Evolutionary conservation across 2,797 vertebrate genomes (phyloP).

Genomic region (Clamator glandarius): DNA sequence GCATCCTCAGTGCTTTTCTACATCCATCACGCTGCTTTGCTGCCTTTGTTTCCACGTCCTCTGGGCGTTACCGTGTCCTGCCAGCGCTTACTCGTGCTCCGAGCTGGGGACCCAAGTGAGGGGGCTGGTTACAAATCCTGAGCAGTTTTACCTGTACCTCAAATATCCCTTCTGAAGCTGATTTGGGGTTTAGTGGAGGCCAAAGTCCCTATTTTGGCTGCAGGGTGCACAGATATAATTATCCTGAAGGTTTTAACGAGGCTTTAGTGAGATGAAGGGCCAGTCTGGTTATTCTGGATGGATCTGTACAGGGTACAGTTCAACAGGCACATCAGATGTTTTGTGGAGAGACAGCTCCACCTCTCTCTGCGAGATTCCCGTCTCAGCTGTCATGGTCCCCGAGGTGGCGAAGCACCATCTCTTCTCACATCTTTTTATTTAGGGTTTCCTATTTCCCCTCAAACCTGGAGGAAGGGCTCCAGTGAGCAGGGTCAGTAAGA

Average conservation of each 20-base stretch:
- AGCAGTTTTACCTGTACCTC: background rate
- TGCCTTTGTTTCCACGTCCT: accelerated
- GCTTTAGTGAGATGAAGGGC: background rate
- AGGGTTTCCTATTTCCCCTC: background rate
- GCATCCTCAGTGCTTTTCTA: background rate
- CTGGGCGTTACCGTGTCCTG: no score
- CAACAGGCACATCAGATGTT: background rate
- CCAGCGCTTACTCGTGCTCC: no score
- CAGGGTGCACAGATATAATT: background rate
- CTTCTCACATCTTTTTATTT: background rate
- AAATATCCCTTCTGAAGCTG: background rate
- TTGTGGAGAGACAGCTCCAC: background rate
- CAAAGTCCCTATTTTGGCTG: background rate
- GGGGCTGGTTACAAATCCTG: background rate
- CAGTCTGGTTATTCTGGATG: background rate
- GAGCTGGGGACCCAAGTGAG: accelerated
- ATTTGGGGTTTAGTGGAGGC: background rate
- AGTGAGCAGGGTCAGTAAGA: background rate
- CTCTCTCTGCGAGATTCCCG: no score
- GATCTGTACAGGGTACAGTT: background rate
- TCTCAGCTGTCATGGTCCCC: background rate
- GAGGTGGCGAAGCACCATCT: background rate
- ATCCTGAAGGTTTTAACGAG: background rate
- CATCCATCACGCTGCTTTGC: background rate
- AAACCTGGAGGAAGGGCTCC: background rate